A percentile compares a stretch with the other conserved stretches of the same genome.
phyloP scores from a whole-genome alignment of 2,113 vertebrate species.

The Tetraodon nigroviridis region DNA sequence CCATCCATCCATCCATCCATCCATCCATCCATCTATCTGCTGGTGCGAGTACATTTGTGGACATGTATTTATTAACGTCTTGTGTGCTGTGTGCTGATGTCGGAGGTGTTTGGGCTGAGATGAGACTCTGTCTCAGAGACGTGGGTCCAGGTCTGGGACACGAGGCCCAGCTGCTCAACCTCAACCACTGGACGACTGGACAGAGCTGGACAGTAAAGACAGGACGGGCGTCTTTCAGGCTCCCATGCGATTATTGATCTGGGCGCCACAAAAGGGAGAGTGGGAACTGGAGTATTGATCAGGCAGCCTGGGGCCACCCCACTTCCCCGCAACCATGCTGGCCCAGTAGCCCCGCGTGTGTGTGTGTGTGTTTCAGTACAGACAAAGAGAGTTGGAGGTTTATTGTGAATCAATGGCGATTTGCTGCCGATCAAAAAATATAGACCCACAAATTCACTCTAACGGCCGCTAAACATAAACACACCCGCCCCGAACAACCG shows the following conservation, averaged over 20 bases:
- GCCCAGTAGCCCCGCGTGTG: constrained; percentile 27
- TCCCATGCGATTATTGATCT: constrained; percentile 73
- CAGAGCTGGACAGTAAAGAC: constrained; percentile 50
- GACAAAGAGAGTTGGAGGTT: constrained; percentile 34
- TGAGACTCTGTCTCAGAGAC: background rate
- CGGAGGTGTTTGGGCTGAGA: background rate
- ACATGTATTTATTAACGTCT: background rate
- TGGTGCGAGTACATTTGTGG: background rate
- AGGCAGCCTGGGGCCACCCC: constrained; percentile 71
- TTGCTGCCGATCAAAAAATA: constrained; percentile 50
- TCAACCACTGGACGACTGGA: constrained; percentile 49
- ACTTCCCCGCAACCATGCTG: constrained; percentile 55
- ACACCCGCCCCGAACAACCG: constrained; percentile 4
- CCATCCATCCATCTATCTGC: constrained; percentile 13
- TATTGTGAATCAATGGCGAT: constrained; percentile 53
- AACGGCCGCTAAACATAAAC: constrained; percentile 5
- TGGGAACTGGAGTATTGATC: constrained; percentile 73
- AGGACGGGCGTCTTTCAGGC: constrained; percentile 67
- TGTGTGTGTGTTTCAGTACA: background rate
- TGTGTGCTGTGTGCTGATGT: background rate
- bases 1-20: constrained; percentile 20
- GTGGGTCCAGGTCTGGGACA: background rate
- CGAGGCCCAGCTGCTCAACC: constrained; percentile 41
- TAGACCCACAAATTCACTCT: constrained; percentile 32
- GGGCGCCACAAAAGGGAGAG: constrained; percentile 70